Percentiles rank a stretch among this genome's conserved stretches.
Conservation (phyloP, 2,113 vertebrate genomes). For the Cheilinus undulatus region DNA sequence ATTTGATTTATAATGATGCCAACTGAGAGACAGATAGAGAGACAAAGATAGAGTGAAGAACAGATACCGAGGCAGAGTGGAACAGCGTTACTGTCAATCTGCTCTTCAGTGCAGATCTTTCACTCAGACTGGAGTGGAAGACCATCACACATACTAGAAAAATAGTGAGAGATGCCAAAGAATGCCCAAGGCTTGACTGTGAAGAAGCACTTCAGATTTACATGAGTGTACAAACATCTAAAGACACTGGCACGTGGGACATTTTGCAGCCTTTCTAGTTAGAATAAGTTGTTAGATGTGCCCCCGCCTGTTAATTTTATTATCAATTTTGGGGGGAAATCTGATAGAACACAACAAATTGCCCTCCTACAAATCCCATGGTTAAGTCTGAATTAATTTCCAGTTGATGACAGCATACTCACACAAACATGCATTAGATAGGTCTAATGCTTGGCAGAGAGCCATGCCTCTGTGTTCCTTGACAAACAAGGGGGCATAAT, state of each 20-base stretch:
- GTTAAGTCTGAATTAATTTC: constrained; percentile 38
- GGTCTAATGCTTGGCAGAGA: constrained; percentile 48
- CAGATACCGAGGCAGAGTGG: background rate
- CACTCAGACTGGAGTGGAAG: background rate
- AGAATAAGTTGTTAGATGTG: constrained; percentile 32
- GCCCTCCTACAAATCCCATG: constrained; percentile 16
- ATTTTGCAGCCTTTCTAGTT: constrained; percentile 29
- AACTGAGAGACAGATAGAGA: constrained; percentile 11
- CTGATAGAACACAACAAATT: constrained; percentile 45
- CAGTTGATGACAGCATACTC: constrained; percentile 1
- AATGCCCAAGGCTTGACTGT: constrained; percentile 11
- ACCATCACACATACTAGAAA: constrained; percentile 10
- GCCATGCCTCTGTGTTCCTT: constrained; percentile 53
- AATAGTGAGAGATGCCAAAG: constrained; percentile 4
- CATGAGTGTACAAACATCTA: background rate
- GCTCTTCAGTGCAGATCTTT: constrained; percentile 1
- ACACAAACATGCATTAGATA: constrained; percentile 27
- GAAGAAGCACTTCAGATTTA: background rate
- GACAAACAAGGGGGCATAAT: constrained; percentile 51
- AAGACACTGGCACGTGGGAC: background rate
- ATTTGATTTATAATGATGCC: constrained; percentile 29
- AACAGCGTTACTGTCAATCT: background rate
- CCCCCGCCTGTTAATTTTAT: constrained; percentile 32
- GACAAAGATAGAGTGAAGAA: constrained; percentile 16
- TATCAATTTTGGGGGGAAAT: constrained; percentile 46